These are phyloP conservation scores for Rhinopomastus cyanomelas DNA, from an alignment of 2,113 vertebrate genomes.

Conservation along the genomic window DNA sequence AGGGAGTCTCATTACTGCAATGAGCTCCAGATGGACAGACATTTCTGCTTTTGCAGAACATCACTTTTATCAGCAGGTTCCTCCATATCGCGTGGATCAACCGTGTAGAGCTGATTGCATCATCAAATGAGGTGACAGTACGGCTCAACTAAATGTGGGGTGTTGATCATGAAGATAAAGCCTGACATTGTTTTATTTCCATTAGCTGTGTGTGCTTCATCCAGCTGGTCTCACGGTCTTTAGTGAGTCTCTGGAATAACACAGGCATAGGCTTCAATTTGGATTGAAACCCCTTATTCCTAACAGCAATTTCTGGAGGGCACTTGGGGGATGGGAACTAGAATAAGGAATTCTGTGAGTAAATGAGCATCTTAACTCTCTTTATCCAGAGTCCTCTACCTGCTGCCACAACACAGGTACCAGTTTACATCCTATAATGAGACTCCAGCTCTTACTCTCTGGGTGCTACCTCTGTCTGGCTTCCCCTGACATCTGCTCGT, in stretches of 20 bases:
- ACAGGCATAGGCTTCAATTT: background rate
- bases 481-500: background rate
- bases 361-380: background rate
- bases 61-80: constrained; percentile 44
- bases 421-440: background rate
- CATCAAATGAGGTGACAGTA: constrained; percentile 25
- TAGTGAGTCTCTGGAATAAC: background rate
- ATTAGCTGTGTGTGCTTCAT: background rate
- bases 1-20: constrained; percentile 39
- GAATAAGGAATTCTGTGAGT: background rate
- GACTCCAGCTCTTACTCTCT: rapidly evolving
- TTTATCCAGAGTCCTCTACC: background rate
- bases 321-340: background rate
- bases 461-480: background rate
- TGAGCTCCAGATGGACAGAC: constrained; percentile 61
- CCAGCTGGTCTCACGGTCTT: background rate
- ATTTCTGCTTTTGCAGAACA: constrained; percentile 44
- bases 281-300: background rate
- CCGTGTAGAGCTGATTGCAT: constrained; percentile 8
- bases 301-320: background rate
- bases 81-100: background rate
- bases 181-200: constrained; percentile 6
- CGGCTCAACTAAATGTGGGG: background rate
- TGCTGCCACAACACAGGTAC: background rate
- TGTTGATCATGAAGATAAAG: background rate